Base-by-base conservation (phyloP, 2,113 vertebrate genomes). In the Malurus melanocephalus region DNA sequence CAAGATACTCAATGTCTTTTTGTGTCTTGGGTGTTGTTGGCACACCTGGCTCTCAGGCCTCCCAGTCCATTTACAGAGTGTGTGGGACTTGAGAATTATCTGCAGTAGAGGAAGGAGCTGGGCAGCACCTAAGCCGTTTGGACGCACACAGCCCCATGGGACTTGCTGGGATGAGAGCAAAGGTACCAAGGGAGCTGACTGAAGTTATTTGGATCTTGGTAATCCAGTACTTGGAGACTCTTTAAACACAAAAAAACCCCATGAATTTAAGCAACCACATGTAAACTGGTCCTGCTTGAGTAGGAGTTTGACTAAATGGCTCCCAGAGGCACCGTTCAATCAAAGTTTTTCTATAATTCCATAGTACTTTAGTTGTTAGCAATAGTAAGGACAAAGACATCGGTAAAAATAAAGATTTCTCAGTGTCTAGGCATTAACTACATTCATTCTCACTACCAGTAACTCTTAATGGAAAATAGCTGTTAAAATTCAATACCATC, bases 401-500 rank as follows among this genome's bases (percentile, higher is more conserved):
- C 7, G 40, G 11, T 40, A 89, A 91, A 91, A 95, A 55, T 46
- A n/a, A 78, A 87, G 21, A 59, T 67, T 75, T 84, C 59, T 86
- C 56, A 66, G 60, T 78, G 52, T 62, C 65, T 92, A 80, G 77
- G 83, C 33, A 80, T 32, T n/a, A 83, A 69, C 32, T 38, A 67
- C 43, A 10, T 76, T 83, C 33, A 90, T 74, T 43, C 43, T 77
- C 30, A 11, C 15, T 62, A 88, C 38, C 55, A 68, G 24, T 49
- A 82, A 61, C 48, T 80, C 73, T 55, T 66, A 83, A 9, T 80
- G 65, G 61, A 83, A 86, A 52, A 59, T 52, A 77, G 56, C 40
- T 86, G 78, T 80, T 68, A 88, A 90, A 94, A 88, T 84, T 71
- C 48, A 77, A 33, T 59, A 77, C 61, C 80, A 90, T 88, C 48